phyloP scores from a whole-genome alignment of 2,797 vertebrate species.

The Otus scops region DNA sequence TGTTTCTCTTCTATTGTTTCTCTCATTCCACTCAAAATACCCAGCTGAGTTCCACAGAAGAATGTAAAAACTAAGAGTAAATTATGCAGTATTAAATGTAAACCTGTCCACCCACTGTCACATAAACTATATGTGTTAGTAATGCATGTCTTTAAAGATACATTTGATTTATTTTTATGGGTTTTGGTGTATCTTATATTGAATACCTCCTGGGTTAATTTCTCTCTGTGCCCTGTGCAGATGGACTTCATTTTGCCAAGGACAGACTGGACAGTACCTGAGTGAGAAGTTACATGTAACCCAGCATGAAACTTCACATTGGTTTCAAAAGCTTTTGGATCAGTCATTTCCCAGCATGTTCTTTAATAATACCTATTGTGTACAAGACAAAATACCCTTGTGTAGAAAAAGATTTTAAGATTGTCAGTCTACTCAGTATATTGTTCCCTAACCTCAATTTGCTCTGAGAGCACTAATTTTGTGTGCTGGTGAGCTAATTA shows the following conservation, averaged over 20 bases:
- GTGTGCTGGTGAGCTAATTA: neutral
- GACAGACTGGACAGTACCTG: neutral
- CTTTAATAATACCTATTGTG: neutral
- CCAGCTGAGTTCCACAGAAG: neutral
- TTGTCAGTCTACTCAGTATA: neutral
- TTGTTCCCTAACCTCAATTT: neutral
- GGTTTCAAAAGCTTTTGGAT: neutral
- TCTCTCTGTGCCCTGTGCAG: neutral
- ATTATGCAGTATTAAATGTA: neutral
- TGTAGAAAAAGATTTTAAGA: neutral
- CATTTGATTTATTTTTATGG: neutral
- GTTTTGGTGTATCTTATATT: neutral
- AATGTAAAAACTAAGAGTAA: neutral
- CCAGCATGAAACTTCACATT: neutral
- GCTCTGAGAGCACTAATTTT: neutral
- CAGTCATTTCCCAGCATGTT: neutral
- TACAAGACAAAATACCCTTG: neutral
- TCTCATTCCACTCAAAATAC: neutral
- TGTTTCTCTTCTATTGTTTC: neutral
- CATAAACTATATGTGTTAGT: neutral
- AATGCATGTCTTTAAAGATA: neutral
- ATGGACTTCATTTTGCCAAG: neutral
- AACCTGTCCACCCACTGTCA: neutral
- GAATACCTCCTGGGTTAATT: neutral
- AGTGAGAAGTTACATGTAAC: neutral